These are phyloP conservation scores for Caenorhabditis imperialis DNA, from an alignment of 2,888 invertebrate genomes.

Conservation along the genomic window DNA sequence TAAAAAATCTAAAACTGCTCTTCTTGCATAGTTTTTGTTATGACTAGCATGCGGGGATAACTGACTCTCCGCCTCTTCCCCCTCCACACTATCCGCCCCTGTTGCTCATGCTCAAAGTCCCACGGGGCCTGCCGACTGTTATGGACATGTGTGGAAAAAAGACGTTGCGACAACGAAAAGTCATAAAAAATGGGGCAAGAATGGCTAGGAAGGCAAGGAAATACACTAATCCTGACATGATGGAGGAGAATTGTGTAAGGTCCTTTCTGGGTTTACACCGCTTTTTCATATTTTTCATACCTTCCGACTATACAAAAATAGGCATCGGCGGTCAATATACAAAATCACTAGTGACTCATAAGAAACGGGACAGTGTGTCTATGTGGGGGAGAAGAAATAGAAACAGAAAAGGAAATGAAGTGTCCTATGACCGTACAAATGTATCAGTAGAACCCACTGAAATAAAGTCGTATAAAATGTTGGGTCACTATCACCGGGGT, in stretches of 20 bases:
- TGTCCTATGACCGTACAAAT: slow-evolving; percentile 33
- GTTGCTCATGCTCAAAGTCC: slow-evolving; percentile 20
- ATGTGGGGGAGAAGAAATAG: no score
- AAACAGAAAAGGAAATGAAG: slow-evolving; percentile 26
- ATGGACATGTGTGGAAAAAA: slow-evolving; percentile 45
- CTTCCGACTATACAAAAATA: no score
- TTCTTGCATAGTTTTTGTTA: slow-evolving; percentile 28
- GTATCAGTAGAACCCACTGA: no score
- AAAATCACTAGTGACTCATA: slow-evolving; percentile 17
- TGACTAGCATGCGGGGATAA: slow-evolving; percentile 14
- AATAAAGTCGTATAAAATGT: no score
- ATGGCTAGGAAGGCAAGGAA: not conserved
- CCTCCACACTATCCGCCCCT: not conserved
- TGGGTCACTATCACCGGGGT: slow-evolving; percentile 21
- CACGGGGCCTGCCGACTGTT: slow-evolving; percentile 44
- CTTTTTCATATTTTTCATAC: no score
- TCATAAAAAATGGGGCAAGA: slow-evolving; percentile 45
- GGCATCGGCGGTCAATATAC: slow-evolving; percentile 33
- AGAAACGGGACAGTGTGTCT: slow-evolving; percentile 8
- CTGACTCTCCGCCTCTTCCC: slow-evolving; percentile 9
- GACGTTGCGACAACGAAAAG: slow-evolving; percentile 40
- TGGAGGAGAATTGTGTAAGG: slow-evolving; percentile 11
- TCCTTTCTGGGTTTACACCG: no score
- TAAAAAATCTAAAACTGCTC: no score
- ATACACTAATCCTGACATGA: slow-evolving; percentile 50